Base-by-base conservation (phyloP, 2,113 vertebrate genomes). In the Oreochromis spilurus region DNA sequence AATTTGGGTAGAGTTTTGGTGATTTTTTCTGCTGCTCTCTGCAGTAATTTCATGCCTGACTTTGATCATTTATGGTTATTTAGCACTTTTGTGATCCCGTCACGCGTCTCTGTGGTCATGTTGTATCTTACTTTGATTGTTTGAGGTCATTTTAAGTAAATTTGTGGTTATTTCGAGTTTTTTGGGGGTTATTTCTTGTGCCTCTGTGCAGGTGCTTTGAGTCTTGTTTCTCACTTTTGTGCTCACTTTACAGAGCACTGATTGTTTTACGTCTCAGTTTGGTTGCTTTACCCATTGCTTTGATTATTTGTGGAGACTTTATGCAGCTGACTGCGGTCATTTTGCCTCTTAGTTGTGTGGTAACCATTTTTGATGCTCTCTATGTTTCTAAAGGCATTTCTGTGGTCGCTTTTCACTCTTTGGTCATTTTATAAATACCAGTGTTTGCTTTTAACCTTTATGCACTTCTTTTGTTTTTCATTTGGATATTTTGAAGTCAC, bases 131-230 rank as follows among this genome's bases (percentile, higher is more conserved):
- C 65, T 43, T 70, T 70, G 7, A 43, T 43, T 70, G 65, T 24
- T 70, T 70, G n/a, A 70, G n/a, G 38, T 13, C n/a, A 70, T 70
- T 43, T 48, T 40, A 70, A 70, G 65, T 24, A 70, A 14, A 40
- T 43, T 70, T 0, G 1, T 24, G n/a, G 36, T 40, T 2, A 40
- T 40, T 67, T 67, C 1, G 1, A 40, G 19, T 14, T 19, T 38
- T 65, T 70, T 70, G 45, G 13, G 45, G 13, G 21, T 72, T 1
- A 43, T 72, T 72, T 72, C 38, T 4, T 70, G 36, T 1, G 0
- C 14, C 65, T 43, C 65, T 43, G n/a, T 70, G 65, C 7, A 9
- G 36, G 10, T 70, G 65, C 38, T 24, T 45, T 4, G 8, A 72
- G 8, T 45, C 38, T 1, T 9, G 34, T 10, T 72, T 72, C 40